Evolutionary conservation across 2,888 invertebrate genomes (phyloP).

Genomic region (Idaea aversata): DNA sequence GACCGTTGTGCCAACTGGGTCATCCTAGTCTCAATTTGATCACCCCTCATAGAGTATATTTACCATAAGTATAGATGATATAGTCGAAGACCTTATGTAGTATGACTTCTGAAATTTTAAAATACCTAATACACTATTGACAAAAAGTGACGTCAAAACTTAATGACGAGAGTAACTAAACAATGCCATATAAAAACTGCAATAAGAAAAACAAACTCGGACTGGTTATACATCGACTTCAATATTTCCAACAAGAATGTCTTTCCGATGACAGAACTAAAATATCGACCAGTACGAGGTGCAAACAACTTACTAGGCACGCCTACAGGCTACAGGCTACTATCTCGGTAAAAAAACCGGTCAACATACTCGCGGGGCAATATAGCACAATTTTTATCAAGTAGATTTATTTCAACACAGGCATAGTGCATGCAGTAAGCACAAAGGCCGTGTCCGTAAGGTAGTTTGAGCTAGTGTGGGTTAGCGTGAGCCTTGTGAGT

Average conservation of each 20-base stretch:
- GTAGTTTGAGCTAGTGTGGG: conserved; percentile 25
- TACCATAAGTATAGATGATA: too few species aligned
- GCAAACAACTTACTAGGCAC: conserved; percentile 77
- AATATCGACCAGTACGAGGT: conserved; percentile 77
- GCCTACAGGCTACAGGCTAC: conserved; percentile 69
- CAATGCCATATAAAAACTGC: not conserved
- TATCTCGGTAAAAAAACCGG: conserved; percentile 66
- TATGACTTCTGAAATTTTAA: not conserved
- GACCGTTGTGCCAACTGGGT: too few species aligned
- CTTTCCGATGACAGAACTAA: conserved; percentile 67
- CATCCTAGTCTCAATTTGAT: not conserved
- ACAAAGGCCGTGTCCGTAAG: conserved; percentile 12
- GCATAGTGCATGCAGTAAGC: conserved; percentile 41
- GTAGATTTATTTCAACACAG: conserved; percentile 69
- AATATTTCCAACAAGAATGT: conserved; percentile 45
- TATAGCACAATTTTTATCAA: conserved; percentile 78
- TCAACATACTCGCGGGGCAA: conserved; percentile 55
- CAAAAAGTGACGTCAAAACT: not conserved
- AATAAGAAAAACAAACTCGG: conserved; percentile 33
- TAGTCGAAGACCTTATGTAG: too few species aligned
- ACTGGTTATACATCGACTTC: conserved; percentile 36
- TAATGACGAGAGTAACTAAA: not conserved
- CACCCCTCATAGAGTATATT: not conserved
- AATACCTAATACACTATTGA: not conserved
- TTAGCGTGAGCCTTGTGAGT: conserved; percentile 45